Conservation (phyloP, 1,140 invertebrate genomes). For the Eufriesea mexicana region DNA sequence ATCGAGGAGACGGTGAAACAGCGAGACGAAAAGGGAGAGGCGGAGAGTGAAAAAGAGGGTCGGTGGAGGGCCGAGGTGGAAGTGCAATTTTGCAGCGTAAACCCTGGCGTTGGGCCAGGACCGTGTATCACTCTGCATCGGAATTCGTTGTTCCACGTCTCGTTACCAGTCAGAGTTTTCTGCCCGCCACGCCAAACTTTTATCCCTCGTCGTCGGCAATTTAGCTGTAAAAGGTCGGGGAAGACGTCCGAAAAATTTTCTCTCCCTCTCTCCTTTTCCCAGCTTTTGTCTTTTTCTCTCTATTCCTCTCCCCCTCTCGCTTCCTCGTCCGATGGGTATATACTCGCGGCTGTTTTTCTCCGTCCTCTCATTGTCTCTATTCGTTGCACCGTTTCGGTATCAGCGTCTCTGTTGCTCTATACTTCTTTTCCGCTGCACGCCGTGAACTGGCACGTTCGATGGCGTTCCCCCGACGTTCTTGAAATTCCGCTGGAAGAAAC, state of each 20-base stretch:
- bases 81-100: constrained; percentile 75
- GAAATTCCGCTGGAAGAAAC: constrained; percentile 29
- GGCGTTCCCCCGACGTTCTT: constrained; percentile 4
- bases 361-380: too few species aligned
- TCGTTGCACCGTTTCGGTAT: too few species aligned
- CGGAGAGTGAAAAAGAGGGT: constrained; percentile 44
- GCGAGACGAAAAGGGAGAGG: constrained; percentile 31
- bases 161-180: constrained; percentile 74
- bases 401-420: neutral
- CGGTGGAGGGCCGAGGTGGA: constrained; percentile 57
- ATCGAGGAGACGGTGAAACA: constrained; percentile 63
- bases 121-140: constrained; percentile 76
- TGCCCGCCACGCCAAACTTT: constrained; percentile 56
- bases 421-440: neutral
- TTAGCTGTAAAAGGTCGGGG: constrained; percentile 37
- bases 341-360: neutral
- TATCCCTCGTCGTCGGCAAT: constrained; percentile 50
- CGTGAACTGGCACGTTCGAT: constrained; percentile 8
- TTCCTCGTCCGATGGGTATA: neutral
- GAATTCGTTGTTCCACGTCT: constrained; percentile 77
- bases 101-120: constrained; percentile 72
- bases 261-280: neutral
- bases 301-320: neutral
- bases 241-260: constrained; percentile 39
- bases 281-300: too few species aligned